Conservation (phyloP, 2,797 vertebrate genomes). For the Chrysocyon brachyurus region DNA sequence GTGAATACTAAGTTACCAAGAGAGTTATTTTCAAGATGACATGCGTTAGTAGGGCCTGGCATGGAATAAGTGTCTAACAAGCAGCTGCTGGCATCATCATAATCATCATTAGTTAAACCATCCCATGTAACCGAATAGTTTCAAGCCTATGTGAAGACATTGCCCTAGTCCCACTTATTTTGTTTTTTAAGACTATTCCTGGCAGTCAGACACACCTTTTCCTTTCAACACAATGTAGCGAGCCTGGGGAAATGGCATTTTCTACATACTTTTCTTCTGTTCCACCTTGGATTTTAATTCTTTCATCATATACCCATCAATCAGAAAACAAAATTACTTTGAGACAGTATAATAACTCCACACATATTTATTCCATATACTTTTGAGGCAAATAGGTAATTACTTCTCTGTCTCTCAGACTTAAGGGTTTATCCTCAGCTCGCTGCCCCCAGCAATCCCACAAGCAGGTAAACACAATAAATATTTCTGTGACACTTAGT, state of each 20-base stretch:
- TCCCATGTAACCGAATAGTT: not conserved
- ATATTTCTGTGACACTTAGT: conserved; percentile 34
- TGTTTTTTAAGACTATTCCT: not conserved
- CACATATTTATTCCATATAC: conserved; percentile 35
- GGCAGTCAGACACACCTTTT: not conserved
- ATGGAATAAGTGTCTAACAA: not conserved
- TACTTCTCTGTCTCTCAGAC: conserved; percentile 54
- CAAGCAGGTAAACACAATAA: conserved; percentile 16
- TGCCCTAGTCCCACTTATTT: not conserved
- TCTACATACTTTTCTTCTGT: not conserved
- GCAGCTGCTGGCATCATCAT: not conserved
- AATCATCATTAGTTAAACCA: not conserved
- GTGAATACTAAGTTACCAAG: not conserved
- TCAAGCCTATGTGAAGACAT: not conserved
- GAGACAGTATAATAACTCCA: conserved; percentile 19
- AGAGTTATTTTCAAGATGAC: not conserved
- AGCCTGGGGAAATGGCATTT: not conserved
- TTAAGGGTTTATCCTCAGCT: conserved; percentile 55
- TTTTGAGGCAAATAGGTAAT: conserved; percentile 59
- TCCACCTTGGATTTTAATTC: conserved; percentile 55
- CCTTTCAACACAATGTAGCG: not conserved
- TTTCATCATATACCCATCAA: not conserved
- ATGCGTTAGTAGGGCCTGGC: not conserved
- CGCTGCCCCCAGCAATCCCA: not conserved
- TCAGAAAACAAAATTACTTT: conserved; percentile 50